phyloP scores from a whole-genome alignment of 2,113 vertebrate genomes.

The Glaucidium brasilianum region DNA sequence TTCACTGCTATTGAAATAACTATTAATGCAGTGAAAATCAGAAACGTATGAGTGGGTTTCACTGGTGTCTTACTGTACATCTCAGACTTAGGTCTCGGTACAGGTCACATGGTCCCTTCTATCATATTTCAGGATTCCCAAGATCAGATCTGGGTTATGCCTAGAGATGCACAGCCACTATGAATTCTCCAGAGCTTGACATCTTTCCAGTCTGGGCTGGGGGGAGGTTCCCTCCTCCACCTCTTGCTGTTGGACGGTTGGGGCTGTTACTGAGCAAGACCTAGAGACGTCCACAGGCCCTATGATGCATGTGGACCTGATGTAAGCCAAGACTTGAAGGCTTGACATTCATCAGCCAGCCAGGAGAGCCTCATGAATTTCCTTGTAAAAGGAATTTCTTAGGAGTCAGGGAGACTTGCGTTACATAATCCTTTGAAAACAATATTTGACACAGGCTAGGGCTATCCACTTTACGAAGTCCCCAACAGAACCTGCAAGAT shows the following conservation, averaged over 20 bases:
- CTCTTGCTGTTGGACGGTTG: neutral
- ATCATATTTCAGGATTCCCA: neutral
- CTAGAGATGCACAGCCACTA: fast-evolving
- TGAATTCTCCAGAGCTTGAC: neutral
- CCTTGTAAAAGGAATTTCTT: conserved; percentile 61
- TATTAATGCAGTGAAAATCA: conserved; percentile 21
- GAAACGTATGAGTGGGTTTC: neutral
- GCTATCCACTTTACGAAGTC: conserved; percentile 9
- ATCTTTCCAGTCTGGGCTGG: neutral
- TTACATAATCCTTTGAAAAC: conserved; percentile 18
- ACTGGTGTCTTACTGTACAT: neutral
- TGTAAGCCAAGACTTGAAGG: fast-evolving
- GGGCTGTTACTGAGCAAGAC: neutral
- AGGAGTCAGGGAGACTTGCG: conserved; percentile 11
- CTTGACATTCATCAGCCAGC: neutral
- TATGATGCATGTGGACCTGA: neutral
- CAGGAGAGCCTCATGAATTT: neutral
- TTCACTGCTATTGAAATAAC: neutral
- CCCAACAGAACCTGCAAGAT: neutral
- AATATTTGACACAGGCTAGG: conserved; percentile 31
- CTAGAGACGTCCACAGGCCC: neutral
- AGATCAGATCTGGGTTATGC: neutral
- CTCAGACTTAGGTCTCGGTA: neutral
- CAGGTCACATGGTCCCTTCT: neutral
- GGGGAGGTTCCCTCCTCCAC: neutral